Conservation (phyloP, 2,888 invertebrate species). For the Yponomeuta cagnagella region DNA sequence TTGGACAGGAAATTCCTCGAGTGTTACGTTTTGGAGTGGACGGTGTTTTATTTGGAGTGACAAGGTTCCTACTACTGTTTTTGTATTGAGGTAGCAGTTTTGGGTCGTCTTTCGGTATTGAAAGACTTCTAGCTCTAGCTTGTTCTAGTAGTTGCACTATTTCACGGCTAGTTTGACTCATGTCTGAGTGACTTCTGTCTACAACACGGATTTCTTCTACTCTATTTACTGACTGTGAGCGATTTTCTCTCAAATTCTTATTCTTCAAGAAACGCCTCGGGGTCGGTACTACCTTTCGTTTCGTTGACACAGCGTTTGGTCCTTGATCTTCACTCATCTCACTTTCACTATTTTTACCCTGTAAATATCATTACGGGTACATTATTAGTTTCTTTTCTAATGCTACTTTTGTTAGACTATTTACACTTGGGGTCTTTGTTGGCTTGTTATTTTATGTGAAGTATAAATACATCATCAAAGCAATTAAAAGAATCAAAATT, state of each 20-base stretch:
- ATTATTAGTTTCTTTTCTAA: slow-evolving; percentile 47
- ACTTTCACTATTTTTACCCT: slow-evolving; percentile 76
- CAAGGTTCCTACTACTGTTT: slow-evolving; percentile 59
- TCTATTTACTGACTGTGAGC: slow-evolving; percentile 75
- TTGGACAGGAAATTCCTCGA: slow-evolving; percentile 68
- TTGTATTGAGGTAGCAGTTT: slow-evolving; percentile 52
- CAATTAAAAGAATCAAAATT: slow-evolving; percentile 51
- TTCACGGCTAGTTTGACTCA: slow-evolving; percentile 66
- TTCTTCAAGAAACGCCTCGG: slow-evolving; percentile 57
- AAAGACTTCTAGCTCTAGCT: slow-evolving; percentile 65
- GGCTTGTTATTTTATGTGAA: slow-evolving; percentile 38
- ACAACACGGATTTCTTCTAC: slow-evolving; percentile 49
- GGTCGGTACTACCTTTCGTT: slow-evolving; percentile 57
- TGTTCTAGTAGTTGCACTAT: slow-evolving; percentile 69
- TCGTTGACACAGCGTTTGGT: slow-evolving; percentile 37
- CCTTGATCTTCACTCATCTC: slow-evolving; percentile 73
- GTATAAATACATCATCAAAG: slow-evolving; percentile 63
- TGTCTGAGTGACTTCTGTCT: slow-evolving; percentile 56
- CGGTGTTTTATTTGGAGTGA: slow-evolving; percentile 72
- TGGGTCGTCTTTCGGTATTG: slow-evolving; percentile 70
- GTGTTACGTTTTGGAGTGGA: slow-evolving; percentile 42
- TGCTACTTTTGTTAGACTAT: slow-evolving; percentile 36
- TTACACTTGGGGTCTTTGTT: slow-evolving; percentile 32
- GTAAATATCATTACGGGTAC: slow-evolving; percentile 60
- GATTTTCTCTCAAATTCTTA: slow-evolving; percentile 63